Percentiles rank a stretch among this genome's conserved stretches.
Evolutionary conservation across 2,888 invertebrate species (phyloP).

Genomic region (Autographa gamma): DNA sequence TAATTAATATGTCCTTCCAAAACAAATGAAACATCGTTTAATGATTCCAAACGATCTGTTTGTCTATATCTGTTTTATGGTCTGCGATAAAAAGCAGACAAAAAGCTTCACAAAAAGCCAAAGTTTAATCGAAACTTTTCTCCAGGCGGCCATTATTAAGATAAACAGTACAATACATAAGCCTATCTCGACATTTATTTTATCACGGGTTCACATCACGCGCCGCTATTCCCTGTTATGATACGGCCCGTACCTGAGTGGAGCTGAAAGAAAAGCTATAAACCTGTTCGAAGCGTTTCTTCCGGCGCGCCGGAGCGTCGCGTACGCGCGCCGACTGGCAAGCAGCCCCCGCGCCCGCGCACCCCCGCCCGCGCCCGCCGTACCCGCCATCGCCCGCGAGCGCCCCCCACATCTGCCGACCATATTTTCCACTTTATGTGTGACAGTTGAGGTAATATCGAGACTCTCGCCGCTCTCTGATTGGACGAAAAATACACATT

Average conservation of each 20-base stretch:
- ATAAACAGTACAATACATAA: constrained; percentile 90
- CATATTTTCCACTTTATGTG: constrained; percentile 90
- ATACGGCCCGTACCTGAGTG: constrained; percentile 89
- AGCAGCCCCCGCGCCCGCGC: constrained; percentile 69
- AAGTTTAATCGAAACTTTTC: constrained; percentile 87
- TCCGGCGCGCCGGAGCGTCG: constrained; percentile 87
- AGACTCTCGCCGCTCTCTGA: constrained; percentile 89
- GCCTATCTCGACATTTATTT: constrained; percentile 89
- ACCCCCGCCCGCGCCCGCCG: constrained; percentile 52
- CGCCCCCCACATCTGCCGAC: constrained; percentile 87
- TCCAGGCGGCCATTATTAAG: constrained; percentile 88
- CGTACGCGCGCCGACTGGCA: constrained; percentile 86
- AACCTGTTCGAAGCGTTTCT: constrained; percentile 88
- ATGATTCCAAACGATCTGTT: constrained; percentile 1
- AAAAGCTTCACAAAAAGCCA: constrained; percentile 70
- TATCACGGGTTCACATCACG: constrained; percentile 89
- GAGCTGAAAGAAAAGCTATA: constrained; percentile 90
- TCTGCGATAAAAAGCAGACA: constrained; percentile 58
- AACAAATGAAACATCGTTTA: neutral
- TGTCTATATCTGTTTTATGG: constrained; percentile 50
- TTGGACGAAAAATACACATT: constrained; percentile 90
- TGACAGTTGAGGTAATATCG: constrained; percentile 90
- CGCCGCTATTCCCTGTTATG: constrained; percentile 89
- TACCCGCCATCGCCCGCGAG: constrained; percentile 60
- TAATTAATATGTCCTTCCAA: neutral